phyloP scores from a whole-genome alignment of 2,888 invertebrate genomes.

The Stenchaetothrips biformis region DNA sequence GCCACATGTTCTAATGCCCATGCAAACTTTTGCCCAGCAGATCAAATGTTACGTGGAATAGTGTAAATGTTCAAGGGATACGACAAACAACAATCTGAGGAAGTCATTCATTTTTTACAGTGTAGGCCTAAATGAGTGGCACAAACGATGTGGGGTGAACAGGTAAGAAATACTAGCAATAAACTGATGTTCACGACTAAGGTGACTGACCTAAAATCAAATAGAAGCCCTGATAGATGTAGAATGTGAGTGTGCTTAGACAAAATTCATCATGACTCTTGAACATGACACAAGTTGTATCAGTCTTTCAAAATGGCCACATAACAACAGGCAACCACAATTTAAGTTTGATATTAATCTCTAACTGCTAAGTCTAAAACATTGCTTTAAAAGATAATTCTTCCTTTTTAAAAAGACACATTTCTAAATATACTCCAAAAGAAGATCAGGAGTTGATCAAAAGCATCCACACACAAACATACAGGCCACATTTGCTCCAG shows the following conservation, averaged over 20 bases:
- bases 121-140: neutral
- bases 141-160: conserved; percentile 8
- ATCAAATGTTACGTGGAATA: conserved; percentile 4
- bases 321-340: too few species aligned
- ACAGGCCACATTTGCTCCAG: neutral
- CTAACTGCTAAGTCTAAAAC: too few species aligned
- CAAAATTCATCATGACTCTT: neutral
- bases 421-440: neutral
- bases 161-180: neutral
- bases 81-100: conserved; percentile 11
- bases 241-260: neutral
- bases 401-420: conserved; percentile 26
- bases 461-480: conserved; percentile 8
- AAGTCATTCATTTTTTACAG: neutral
- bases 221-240: neutral
- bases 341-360: too few species aligned
- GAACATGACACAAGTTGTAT: neutral
- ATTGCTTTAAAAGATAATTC: neutral
- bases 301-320: conserved; percentile 1
- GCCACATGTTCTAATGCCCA: conserved; percentile 43
- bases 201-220: neutral
- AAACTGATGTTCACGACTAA: neutral
- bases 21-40: conserved; percentile 23
- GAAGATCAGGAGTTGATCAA: conserved; percentile 21
- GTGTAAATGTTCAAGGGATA: neutral